Conservation (phyloP, 2,797 vertebrate genomes). For the Uromys caudimaculatus region DNA sequence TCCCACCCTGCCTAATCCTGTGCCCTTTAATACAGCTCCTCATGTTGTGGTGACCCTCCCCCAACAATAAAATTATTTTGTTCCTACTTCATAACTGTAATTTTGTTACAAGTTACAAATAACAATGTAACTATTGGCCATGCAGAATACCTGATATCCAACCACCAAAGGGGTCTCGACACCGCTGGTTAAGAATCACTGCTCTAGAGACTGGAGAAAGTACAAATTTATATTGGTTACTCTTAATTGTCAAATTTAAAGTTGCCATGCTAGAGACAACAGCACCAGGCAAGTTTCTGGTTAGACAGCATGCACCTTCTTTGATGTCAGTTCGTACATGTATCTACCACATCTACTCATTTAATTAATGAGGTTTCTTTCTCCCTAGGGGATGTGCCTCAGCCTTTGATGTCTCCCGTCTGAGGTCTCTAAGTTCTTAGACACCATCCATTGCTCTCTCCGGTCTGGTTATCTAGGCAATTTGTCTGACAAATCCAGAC, state of each 20-base stretch:
- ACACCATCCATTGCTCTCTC: neutral
- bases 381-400: no score
- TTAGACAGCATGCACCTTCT: neutral
- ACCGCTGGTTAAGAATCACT: neutral
- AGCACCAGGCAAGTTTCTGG: neutral
- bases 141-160: neutral
- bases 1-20: neutral
- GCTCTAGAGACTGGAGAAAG: neutral
- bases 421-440: neutral
- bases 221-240: neutral
- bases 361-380: neutral
- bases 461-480: neutral
- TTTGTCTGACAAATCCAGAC: neutral
- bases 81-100: neutral
- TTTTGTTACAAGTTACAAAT: neutral
- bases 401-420: neutral
- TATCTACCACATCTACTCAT: neutral
- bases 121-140: neutral
- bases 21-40: neutral
- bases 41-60: neutral
- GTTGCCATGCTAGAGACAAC: neutral
- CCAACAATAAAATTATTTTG: neutral
- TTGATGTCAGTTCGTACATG: neutral
- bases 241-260: neutral
- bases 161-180: neutral